phyloP scores from a whole-genome alignment of 2,113 vertebrate genomes.

The Archilochus colubris region DNA sequence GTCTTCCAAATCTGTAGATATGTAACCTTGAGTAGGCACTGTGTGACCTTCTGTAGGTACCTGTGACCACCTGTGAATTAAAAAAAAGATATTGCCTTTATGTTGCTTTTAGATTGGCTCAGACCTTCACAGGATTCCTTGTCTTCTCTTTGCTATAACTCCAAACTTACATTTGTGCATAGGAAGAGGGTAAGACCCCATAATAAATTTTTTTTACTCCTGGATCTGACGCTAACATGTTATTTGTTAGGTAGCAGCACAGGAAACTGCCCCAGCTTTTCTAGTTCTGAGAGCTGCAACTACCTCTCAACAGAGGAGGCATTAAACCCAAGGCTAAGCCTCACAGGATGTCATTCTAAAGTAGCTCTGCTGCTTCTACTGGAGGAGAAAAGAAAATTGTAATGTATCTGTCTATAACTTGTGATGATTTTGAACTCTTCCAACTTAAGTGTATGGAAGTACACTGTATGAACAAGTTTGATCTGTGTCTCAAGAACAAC shows the following conservation, averaged over 20 bases:
- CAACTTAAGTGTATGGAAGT: neutral
- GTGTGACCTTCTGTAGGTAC: neutral
- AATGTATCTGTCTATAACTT: neutral
- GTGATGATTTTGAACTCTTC: neutral
- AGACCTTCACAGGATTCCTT: neutral
- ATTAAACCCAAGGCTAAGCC: neutral
- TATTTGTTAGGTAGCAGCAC: neutral
- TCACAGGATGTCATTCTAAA: neutral
- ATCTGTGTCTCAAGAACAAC: neutral
- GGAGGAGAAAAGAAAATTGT: neutral
- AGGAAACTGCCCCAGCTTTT: neutral
- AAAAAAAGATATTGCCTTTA: neutral
- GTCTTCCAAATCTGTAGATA: neutral
- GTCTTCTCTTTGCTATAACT: neutral
- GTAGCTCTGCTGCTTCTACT: neutral
- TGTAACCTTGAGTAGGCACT: neutral
- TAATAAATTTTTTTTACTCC: neutral
- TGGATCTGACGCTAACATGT: neutral
- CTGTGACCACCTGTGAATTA: neutral
- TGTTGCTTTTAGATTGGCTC: neutral
- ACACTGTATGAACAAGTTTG: neutral
- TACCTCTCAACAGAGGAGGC: neutral
- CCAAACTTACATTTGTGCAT: neutral
- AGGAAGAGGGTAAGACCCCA: neutral
- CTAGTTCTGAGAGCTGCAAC: neutral